Base-by-base conservation (phyloP, 2,113 vertebrate genomes). In the Ophthalmolycus amberensis region DNA sequence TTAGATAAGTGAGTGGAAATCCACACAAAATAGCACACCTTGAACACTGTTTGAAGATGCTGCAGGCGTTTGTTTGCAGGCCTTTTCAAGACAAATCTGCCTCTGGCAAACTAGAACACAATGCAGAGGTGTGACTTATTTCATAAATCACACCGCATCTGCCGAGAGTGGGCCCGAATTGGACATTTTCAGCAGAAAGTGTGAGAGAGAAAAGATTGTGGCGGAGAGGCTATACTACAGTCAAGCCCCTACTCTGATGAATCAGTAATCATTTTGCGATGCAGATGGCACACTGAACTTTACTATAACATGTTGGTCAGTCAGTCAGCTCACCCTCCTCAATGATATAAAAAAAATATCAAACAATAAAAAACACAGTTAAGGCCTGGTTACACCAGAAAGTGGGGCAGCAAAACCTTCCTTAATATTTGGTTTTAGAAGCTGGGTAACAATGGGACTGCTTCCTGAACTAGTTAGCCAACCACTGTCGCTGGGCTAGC, bases 71-170 rank as follows among this genome's bases (percentile, higher is more conserved):
- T 68, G 46, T 72, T 64, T 63, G 50, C 40, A 37, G 54, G 62
- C n/a, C 52, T 22, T 75, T 79, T 75, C 62, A 27, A 71, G 40
- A 71, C 70, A 60, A 22, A 80, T 75, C 58, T 68, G 25, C 69
- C 71, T 59, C 22, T 0, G 22, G 77, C 74, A 42, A 65, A 83
- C 71, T 73, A 70, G 16, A 75, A 60, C 75, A 73, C 42, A 62
- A 73, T 29, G 52, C 64, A 74, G 59, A 54, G 60, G 77, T 83
- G 74, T 77, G 84, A 88, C 80, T 40, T 73, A 83, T 83, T 76
- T 73, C 40, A 37, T 56, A 73, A 79, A 88, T 82, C 63, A 76
- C 71, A 81, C 38, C 58, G 54, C 25, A 52, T 67, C 56, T 69
- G 48, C 38, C 1, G 12, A 73, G 63, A 9, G 9, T 29, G 75